These are phyloP conservation scores for Coccyzus lansbergi DNA, from an alignment of 2,797 vertebrate species.

Conservation along the genomic window DNA sequence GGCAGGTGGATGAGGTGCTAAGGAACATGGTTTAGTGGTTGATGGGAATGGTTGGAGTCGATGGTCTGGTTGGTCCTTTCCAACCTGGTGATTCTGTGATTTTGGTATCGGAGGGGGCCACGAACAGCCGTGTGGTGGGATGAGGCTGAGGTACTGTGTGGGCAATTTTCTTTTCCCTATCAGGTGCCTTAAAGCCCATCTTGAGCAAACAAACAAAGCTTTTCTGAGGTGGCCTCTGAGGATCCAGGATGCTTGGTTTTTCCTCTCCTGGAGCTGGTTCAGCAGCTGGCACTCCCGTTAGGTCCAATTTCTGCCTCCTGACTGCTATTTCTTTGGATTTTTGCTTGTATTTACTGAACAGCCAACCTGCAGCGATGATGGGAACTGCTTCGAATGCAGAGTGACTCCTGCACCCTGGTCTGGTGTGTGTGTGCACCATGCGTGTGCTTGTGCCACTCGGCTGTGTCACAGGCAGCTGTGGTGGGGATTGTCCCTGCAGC, in stretches of 20 bases:
- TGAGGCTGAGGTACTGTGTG: accelerated
- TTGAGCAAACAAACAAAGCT: not conserved
- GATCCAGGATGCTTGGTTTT: not conserved
- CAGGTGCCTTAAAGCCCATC: not conserved
- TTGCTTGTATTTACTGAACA: not conserved
- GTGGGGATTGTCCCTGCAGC: not conserved
- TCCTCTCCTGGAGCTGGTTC: accelerated
- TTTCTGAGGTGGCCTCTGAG: not conserved
- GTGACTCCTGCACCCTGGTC: accelerated
- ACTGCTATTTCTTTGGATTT: not conserved
- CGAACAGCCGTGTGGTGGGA: not conserved
- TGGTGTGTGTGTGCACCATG: accelerated
- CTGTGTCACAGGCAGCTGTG: accelerated
- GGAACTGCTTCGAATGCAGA: accelerated
- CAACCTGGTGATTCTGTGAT: too few relatives aligned
- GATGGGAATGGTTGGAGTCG: too few relatives aligned
- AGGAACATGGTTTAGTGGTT: too few relatives aligned
- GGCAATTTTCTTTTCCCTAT: accelerated
- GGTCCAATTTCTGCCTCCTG: accelerated
- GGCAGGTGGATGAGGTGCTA: too few relatives aligned
- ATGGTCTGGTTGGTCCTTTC: too few relatives aligned
- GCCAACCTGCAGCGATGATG: accelerated
- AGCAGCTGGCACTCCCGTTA: not conserved
- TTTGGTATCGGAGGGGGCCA: accelerated
- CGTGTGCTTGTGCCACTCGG: accelerated